These are phyloP conservation scores for Odocoileus virginianus DNA, from an alignment of 2,113 vertebrate genomes.

Conservation along the genomic window DNA sequence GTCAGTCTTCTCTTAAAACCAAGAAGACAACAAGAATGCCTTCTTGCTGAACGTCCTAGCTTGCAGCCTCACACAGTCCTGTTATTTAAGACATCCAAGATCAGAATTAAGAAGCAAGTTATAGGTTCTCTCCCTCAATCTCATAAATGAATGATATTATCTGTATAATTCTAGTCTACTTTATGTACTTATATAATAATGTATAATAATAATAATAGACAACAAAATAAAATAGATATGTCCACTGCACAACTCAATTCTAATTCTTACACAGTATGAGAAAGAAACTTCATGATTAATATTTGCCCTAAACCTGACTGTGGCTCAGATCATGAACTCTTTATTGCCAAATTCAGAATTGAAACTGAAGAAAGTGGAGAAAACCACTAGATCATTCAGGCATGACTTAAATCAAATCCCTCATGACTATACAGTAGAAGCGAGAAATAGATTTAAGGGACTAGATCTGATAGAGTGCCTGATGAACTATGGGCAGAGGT, in stretches of 20 bases:
- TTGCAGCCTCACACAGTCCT: neutral
- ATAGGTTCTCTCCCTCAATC: neutral
- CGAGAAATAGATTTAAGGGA: no score
- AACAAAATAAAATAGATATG: neutral
- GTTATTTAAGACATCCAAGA: neutral
- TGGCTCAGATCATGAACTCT: no score
- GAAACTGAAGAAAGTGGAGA: no score
- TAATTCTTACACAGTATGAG: neutral
- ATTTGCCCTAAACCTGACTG: neutral
- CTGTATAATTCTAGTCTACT: neutral
- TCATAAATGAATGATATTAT: neutral
- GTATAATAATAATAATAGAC: neutral
- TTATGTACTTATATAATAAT: neutral
- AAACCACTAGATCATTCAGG: no score
- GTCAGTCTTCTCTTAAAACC: neutral
- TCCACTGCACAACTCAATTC: neutral
- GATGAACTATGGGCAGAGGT: no score
- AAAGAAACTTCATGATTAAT: neutral
- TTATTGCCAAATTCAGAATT: no score
- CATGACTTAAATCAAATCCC: no score
- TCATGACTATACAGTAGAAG: no score
- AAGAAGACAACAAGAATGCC: neutral
- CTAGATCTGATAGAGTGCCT: no score
- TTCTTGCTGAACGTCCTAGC: neutral
- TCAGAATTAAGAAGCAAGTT: neutral